phyloP scores from a whole-genome alignment of 2,888 invertebrate genomes.

The Stenotaenia linearis region DNA sequence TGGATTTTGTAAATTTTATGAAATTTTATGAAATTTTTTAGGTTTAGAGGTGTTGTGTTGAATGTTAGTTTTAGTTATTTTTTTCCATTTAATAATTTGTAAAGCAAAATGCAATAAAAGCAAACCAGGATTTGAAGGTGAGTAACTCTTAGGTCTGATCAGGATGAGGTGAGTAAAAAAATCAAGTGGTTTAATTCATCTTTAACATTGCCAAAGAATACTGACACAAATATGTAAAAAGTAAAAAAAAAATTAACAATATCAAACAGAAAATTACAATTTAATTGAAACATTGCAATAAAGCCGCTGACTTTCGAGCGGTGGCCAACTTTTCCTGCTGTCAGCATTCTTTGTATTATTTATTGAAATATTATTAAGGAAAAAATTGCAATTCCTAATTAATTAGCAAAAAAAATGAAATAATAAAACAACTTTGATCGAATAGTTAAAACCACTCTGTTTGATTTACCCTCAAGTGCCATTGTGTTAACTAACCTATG shows the following conservation, averaged over 20 bases:
- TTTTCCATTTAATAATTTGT: neutral
- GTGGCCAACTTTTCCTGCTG: too few relatives aligned
- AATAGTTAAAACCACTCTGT: neutral
- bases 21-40: neutral
- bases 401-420: too few relatives aligned
- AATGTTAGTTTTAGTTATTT: neutral
- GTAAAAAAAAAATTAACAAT: too few relatives aligned
- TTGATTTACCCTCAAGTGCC: neutral
- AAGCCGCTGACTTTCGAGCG: too few relatives aligned
- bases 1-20: neutral
- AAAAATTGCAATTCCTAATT: neutral
- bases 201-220: neutral
- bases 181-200: neutral
- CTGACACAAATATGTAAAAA: too few relatives aligned
- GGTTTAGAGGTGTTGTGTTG: too few relatives aligned
- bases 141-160: constrained; percentile 26
- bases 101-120: neutral
- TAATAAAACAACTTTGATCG: neutral
- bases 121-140: neutral
- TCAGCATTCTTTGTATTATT: too few relatives aligned
- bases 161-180: constrained; percentile 21
- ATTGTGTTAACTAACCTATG: constrained; percentile 6
- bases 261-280: too few relatives aligned
- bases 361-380: neutral
- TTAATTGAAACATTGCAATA: too few relatives aligned